These are phyloP conservation scores for Mesitornis unicolor DNA, from an alignment of 2,113 vertebrate species.

Conservation along the genomic window DNA sequence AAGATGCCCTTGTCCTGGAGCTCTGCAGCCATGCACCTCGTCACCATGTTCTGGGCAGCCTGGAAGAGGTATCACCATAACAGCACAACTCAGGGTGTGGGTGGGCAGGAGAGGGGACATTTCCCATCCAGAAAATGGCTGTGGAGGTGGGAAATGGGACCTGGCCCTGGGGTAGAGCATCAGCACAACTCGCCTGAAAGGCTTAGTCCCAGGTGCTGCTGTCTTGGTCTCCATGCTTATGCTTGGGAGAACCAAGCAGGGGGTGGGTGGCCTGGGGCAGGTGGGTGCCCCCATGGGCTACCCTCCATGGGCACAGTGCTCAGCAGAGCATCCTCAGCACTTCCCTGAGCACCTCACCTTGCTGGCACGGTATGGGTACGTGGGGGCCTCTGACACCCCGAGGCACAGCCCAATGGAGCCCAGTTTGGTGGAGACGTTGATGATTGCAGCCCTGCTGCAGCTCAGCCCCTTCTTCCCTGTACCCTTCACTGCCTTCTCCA, in stretches of 20 bases:
- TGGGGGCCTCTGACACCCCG: background rate
- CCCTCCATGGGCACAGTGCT: rapidly evolving
- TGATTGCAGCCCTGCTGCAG: background rate
- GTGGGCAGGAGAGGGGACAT: background rate
- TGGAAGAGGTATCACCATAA: background rate
- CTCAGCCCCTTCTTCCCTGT: background rate
- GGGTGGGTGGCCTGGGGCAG: background rate
- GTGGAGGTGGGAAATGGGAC: background rate
- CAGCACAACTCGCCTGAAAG: background rate
- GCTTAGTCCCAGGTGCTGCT: background rate
- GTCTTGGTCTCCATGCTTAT: rapidly evolving
- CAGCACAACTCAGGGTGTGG: rapidly evolving
- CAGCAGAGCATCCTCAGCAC: background rate
- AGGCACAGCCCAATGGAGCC: conserved; percentile 20
- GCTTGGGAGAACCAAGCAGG: background rate
- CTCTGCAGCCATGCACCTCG: conserved; percentile 29
- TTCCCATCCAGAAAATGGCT: background rate
- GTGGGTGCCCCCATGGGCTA: background rate
- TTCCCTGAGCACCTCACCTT: conserved; percentile 1
- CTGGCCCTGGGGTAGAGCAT: background rate
- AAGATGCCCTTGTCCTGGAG: conserved; percentile 52
- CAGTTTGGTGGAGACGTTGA: conserved; percentile 41
- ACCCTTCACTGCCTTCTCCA: background rate
- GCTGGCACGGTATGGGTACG: conserved; percentile 38
- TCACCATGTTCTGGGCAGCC: conserved; percentile 70